These are phyloP conservation scores for Conus canariensis DNA, from an alignment of 2,888 invertebrate species.

Conservation along the genomic window DNA sequence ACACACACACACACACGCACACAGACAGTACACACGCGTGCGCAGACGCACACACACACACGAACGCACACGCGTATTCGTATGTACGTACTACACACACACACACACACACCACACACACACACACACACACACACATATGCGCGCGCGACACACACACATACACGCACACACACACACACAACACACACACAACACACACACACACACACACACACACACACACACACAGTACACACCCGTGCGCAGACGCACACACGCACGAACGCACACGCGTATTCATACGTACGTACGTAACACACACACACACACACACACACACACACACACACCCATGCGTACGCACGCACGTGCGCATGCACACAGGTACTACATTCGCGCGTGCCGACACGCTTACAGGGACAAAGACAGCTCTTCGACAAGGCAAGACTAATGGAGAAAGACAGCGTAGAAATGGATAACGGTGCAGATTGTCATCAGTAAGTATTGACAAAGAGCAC, in stretches of 20 bases:
- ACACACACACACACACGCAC: too few species aligned
- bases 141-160: too few species aligned
- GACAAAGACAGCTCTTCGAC: too few species aligned
- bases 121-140: neutral
- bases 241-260: neutral
- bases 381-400: neutral
- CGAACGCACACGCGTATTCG: too few species aligned
- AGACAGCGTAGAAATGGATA: too few species aligned
- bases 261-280: neutral
- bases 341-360: neutral
- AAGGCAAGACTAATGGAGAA: too few species aligned
- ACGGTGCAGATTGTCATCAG: too few species aligned
- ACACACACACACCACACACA: too few species aligned
- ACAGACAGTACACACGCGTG: too few species aligned
- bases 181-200: neutral
- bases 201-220: slow-evolving; percentile 23
- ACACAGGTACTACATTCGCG: neutral
- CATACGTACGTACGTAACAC: neutral
- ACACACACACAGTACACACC: neutral
- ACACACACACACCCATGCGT: neutral
- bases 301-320: slow-evolving; percentile 20
- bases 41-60: too few species aligned
- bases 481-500: too few species aligned
- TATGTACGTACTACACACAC: too few species aligned
- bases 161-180: neutral